Evolutionary conservation across 2,888 invertebrate genomes (phyloP).

Genomic region (Miltochrista miniata): DNA sequence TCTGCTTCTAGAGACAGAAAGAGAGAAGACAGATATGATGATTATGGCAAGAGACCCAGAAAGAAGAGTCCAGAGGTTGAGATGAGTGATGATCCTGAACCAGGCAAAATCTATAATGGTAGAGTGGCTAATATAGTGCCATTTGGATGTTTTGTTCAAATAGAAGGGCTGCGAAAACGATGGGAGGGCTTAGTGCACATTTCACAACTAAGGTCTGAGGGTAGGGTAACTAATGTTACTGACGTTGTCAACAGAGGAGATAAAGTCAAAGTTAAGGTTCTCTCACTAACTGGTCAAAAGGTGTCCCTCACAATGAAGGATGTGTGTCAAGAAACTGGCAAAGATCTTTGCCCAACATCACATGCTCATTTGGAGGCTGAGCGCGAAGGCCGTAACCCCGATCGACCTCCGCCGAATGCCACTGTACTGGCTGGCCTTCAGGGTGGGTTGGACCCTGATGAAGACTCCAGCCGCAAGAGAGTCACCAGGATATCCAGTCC

Average conservation of each 20-base stretch:
- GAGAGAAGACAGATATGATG: constrained; percentile 44
- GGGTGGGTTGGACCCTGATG: constrained; percentile 88
- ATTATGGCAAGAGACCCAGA: constrained; percentile 58
- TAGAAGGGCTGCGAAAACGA: constrained; percentile 94
- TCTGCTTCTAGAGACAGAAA: constrained; percentile 54
- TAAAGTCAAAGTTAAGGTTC: constrained; percentile 94
- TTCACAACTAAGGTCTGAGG: constrained; percentile 95
- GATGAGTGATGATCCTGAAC: constrained; percentile 89
- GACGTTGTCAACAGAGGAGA: constrained; percentile 96
- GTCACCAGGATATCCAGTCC: constrained; percentile 97
- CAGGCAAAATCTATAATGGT: constrained; percentile 95
- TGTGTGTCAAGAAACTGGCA: constrained; percentile 97
- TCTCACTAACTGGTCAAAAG: constrained; percentile 97
- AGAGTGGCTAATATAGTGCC: constrained; percentile 97
- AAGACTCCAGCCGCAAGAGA: constrained; percentile 91
- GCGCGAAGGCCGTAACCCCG: constrained; percentile 94
- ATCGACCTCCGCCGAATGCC: constrained; percentile 89
- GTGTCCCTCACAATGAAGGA: constrained; percentile 98
- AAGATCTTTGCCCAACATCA: constrained; percentile 95
- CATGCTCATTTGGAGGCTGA: constrained; percentile 87
- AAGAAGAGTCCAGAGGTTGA: constrained; percentile 79
- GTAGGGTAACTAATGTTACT: constrained; percentile 95
- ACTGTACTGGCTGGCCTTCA: constrained; percentile 81
- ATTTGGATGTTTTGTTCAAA: constrained; percentile 99
- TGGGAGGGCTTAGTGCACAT: constrained; percentile 99